Percentiles rank a stretch among this genome's conserved stretches.
Evolutionary conservation across 2,113 vertebrate species (phyloP).

Genomic region (Passer domesticus): DNA sequence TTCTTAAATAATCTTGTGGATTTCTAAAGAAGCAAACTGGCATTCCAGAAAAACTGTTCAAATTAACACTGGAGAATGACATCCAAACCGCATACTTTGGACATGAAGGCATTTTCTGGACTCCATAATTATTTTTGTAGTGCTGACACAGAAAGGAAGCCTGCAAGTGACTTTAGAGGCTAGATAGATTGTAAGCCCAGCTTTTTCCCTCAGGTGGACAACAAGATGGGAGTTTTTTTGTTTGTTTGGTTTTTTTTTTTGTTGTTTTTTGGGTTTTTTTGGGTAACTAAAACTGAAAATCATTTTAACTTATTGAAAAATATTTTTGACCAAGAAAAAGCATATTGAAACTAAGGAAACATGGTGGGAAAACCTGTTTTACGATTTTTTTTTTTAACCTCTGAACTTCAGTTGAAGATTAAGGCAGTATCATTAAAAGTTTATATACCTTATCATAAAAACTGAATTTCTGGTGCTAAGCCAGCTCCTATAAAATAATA

Average conservation of each 20-base stretch:
- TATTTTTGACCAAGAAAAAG: neutral
- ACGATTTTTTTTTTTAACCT: neutral
- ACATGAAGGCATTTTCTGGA: neutral
- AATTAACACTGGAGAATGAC: neutral
- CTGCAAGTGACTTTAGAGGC: neutral
- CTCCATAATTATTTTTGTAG: neutral
- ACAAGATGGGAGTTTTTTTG: fast-evolving
- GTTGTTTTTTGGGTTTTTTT: too few relatives aligned
- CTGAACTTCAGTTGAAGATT: neutral
- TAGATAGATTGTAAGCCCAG: neutral
- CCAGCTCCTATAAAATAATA: neutral
- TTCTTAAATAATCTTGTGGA: neutral
- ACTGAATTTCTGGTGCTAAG: neutral
- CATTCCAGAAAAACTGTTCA: neutral
- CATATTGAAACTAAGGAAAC: neutral
- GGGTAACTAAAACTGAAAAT: neutral
- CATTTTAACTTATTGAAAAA: neutral
- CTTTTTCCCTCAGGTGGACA: fast-evolving
- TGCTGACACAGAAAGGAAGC: neutral
- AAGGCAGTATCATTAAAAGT: neutral
- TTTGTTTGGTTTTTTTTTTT: neutral
- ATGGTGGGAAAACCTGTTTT: neutral
- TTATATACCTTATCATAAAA: neutral
- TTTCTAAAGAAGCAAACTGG: neutral
- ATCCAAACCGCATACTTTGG: neutral